Conservation (phyloP, 2,888 invertebrate genomes). For the Poecilus cupreus region DNA sequence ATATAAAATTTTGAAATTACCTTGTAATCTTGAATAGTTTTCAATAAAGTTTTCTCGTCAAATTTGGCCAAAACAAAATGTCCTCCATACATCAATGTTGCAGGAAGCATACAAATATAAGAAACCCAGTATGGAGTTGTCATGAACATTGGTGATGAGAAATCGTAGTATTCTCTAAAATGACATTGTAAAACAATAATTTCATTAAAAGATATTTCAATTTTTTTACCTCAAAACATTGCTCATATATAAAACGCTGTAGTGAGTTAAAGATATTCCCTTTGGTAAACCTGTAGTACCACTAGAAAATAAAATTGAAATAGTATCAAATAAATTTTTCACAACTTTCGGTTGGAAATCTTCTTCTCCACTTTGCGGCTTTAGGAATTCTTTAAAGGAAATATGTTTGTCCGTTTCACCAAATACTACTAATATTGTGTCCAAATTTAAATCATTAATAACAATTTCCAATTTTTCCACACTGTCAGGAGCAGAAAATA, state of each 20-base stretch:
- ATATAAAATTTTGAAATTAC: background rate
- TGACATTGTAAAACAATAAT: background rate
- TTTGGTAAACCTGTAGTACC: conserved; percentile 62
- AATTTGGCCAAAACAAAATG: background rate
- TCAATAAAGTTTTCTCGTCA: background rate
- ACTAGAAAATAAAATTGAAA: conserved; percentile 61
- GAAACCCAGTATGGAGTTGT: conserved; percentile 31
- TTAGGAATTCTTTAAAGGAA: conserved; percentile 63
- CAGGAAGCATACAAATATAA: background rate
- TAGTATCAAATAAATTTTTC: conserved; percentile 45
- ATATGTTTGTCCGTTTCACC: conserved; percentile 63
- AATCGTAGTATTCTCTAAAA: background rate
- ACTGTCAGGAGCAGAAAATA: conserved; percentile 66
- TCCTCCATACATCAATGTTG: background rate
- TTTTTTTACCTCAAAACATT: background rate
- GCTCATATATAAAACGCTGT: background rate
- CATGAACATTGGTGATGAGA: background rate
- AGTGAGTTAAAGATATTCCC: conserved; percentile 60
- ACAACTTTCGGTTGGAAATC: conserved; percentile 64
- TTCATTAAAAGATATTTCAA: background rate
- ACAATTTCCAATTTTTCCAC: conserved; percentile 64
- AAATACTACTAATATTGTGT: conserved; percentile 67
- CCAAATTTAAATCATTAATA: conserved; percentile 62
- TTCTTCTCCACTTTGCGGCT: conserved; percentile 64
- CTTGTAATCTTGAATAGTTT: conserved; percentile 17